These are phyloP conservation scores for Drosophila maculinotata DNA, from an alignment of 2,888 invertebrate genomes.

Conservation along the genomic window DNA sequence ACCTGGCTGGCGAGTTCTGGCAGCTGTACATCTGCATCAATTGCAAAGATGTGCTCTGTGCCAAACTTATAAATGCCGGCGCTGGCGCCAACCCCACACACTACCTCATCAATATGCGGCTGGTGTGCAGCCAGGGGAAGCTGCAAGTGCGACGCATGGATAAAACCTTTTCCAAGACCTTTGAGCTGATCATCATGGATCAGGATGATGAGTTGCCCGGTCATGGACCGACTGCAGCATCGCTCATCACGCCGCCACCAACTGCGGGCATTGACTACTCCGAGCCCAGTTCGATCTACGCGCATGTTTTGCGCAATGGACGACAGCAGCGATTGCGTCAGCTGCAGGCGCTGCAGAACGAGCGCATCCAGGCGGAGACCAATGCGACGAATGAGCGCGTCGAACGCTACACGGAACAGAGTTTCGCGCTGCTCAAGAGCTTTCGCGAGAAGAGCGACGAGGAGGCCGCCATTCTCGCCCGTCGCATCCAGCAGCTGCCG, in stretches of 20 bases:
- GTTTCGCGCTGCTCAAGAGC: slow-evolving; percentile 90
- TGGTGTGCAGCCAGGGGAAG: slow-evolving; percentile 86
- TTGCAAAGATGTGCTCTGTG: slow-evolving; percentile 82
- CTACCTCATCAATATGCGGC: slow-evolving; percentile 79
- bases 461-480: slow-evolving; percentile 89
- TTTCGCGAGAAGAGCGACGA: slow-evolving; percentile 90
- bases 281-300: slow-evolving; percentile 43
- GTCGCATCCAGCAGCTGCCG: slow-evolving; percentile 84
- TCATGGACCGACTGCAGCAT: slow-evolving; percentile 84
- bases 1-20: slow-evolving; percentile 72
- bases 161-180: slow-evolving; percentile 90
- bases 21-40: slow-evolving; percentile 83
- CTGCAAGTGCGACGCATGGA: slow-evolving; percentile 88
- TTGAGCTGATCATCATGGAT: slow-evolving; percentile 88
- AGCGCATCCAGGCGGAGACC: slow-evolving; percentile 89
- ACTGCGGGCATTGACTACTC: slow-evolving; percentile 35
- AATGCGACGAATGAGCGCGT: slow-evolving; percentile 91
- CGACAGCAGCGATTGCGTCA: slow-evolving; percentile 74
- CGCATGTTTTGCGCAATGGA: too few relatives aligned
- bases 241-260: slow-evolving; percentile 73
- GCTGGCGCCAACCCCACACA: slow-evolving; percentile 43
- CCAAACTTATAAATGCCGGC: slow-evolving; percentile 60
- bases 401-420: slow-evolving; percentile 90
- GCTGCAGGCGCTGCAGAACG: slow-evolving; percentile 87
- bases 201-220: slow-evolving; percentile 49